Percentiles rank a stretch among this genome's conserved stretches.
Evolutionary conservation across 2,888 invertebrate genomes (phyloP).

Genomic region (Dioctria rufipes): DNA sequence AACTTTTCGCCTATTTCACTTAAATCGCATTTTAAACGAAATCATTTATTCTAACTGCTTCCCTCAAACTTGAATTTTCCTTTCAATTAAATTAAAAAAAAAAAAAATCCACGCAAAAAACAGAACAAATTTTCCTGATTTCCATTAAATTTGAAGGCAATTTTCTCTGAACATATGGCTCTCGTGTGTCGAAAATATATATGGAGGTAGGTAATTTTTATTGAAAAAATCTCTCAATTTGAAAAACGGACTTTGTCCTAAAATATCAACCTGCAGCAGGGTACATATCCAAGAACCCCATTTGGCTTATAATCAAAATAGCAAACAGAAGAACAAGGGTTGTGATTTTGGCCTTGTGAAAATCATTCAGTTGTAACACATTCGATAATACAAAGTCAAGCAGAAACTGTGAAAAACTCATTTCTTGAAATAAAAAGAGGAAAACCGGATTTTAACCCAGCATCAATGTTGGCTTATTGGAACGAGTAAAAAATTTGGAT

Average conservation of each 20-base stretch:
- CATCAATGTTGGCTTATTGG: not conserved
- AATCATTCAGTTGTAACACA: slow-evolving; percentile 52
- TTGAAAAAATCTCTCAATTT: not conserved
- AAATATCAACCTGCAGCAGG: no score
- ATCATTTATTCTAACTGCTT: no score
- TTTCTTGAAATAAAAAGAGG: slow-evolving; percentile 13
- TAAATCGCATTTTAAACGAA: no score
- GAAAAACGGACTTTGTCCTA: not conserved
- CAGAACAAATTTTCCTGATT: not conserved
- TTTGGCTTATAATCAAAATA: slow-evolving; percentile 53
- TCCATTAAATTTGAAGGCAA: not conserved
- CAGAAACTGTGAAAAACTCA: slow-evolving; percentile 1
- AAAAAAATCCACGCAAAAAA: not conserved
- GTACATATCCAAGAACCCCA: slow-evolving; percentile 18
- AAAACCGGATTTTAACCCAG: not conserved
- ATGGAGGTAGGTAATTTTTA: not conserved
- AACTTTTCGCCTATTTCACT: no score
- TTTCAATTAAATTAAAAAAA: no score
- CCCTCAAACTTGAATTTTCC: no score
- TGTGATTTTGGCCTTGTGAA: slow-evolving; percentile 7
- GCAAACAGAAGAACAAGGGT: slow-evolving; percentile 35
- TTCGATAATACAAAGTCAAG: slow-evolving; percentile 49
- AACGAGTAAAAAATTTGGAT: slow-evolving; percentile 1
- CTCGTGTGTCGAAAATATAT: not conserved
- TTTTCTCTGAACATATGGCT: not conserved